Percentiles rank a stretch among this genome's conserved stretches.
Evolutionary conservation across 2,888 invertebrate genomes (phyloP).

Genomic region (Hipparchia sbordonii): DNA sequence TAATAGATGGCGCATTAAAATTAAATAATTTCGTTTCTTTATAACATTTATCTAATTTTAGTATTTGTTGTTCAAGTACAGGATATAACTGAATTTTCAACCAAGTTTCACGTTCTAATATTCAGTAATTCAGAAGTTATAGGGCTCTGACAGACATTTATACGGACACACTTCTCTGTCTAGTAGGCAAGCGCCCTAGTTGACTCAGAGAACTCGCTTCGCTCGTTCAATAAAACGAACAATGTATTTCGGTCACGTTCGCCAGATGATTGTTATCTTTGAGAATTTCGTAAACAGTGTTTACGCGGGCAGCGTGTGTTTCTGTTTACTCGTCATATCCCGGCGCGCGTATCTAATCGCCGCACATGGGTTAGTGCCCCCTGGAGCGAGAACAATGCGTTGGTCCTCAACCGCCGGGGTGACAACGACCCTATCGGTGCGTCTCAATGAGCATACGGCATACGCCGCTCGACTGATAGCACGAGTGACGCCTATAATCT

Average conservation of each 20-base stretch:
- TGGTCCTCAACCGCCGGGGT: constrained; percentile 58
- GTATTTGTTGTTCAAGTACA: too few relatives aligned
- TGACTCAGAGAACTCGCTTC: too few relatives aligned
- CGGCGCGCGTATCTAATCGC: constrained; percentile 73
- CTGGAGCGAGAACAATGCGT: constrained; percentile 78
- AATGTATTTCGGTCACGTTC: constrained; percentile 17
- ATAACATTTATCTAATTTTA: too few relatives aligned
- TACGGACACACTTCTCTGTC: too few relatives aligned
- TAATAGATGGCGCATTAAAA: too few relatives aligned
- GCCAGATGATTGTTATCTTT: constrained; percentile 28
- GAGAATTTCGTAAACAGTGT: constrained; percentile 39
- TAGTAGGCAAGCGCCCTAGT: too few relatives aligned
- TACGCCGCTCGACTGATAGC: constrained; percentile 26
- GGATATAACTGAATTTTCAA: too few relatives aligned
- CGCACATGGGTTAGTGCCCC: constrained; percentile 80
- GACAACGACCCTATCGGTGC: constrained; percentile 49
- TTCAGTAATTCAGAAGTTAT: too few relatives aligned
- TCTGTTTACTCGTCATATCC: constrained; percentile 56
- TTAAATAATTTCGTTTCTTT: too few relatives aligned
- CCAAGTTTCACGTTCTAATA: too few relatives aligned
- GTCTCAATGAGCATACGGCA: constrained; percentile 38
- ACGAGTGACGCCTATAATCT: constrained; percentile 16
- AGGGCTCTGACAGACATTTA: too few relatives aligned
- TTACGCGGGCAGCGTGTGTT: constrained; percentile 52
- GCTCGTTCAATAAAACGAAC: not conserved